These are phyloP conservation scores for Macaca fascicularis DNA, from an alignment of 2,113 vertebrate genomes.

Conservation along the genomic window DNA sequence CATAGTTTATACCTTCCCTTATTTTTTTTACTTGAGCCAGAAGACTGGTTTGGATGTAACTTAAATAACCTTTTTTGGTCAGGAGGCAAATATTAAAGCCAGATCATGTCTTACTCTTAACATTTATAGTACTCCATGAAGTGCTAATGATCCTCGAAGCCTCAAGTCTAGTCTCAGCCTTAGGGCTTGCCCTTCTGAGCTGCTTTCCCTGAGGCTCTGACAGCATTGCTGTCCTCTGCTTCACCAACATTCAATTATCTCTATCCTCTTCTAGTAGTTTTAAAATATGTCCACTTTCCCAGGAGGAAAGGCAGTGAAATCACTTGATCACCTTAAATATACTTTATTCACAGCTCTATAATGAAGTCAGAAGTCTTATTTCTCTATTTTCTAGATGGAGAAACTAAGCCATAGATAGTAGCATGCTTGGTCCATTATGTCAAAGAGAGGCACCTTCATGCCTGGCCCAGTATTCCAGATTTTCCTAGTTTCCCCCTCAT, in stretches of 20 bases:
- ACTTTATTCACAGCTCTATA: not conserved
- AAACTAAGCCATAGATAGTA: not conserved
- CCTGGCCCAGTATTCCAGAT: not conserved
- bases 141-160: not conserved
- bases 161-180: not conserved
- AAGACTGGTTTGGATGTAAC: slow-evolving; percentile 35
- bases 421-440: not conserved
- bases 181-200: not conserved
- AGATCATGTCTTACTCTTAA: slow-evolving; percentile 13
- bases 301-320: slow-evolving; percentile 14
- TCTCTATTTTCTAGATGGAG: not conserved
- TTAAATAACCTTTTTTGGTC: slow-evolving; percentile 54
- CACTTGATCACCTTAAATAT: not conserved
- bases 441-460: not conserved
- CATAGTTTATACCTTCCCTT: slow-evolving; percentile 43
- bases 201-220: slow-evolving; percentile 8
- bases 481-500: not conserved
- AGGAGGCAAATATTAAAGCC: slow-evolving; percentile 33
- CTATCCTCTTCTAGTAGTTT: not conserved
- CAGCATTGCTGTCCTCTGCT: not conserved
- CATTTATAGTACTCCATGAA: not conserved
- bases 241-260: not conserved
- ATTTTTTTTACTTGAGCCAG: slow-evolving; percentile 49
- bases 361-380: slow-evolving; percentile 30
- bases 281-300: not conserved